Evolutionary conservation across 2,888 invertebrate genomes (phyloP).

Genomic region (Hedychridium roseum): DNA sequence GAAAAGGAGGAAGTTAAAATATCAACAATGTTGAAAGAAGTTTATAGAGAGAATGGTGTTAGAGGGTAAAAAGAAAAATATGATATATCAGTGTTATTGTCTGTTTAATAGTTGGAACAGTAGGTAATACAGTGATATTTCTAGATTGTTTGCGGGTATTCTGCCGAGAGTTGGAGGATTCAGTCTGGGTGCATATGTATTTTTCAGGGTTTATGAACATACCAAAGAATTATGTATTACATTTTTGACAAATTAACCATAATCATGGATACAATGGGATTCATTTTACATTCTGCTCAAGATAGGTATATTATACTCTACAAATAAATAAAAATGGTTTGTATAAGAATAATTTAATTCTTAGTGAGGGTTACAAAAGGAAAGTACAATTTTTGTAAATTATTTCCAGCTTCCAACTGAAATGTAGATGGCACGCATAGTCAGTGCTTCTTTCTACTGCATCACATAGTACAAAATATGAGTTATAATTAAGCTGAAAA

Average conservation of each 20-base stretch:
- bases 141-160: slow-evolving; percentile 87
- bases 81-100: not conserved
- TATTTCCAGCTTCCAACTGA: no score
- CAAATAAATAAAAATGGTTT: no score
- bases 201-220: slow-evolving; percentile 92
- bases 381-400: no score
- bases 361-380: no score
- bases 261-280: no score
- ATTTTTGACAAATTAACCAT: not conserved
- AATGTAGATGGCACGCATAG: no score
- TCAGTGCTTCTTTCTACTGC: no score
- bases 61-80: slow-evolving; percentile 67
- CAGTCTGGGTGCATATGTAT: slow-evolving; percentile 92
- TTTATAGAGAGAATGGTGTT: slow-evolving; percentile 76
- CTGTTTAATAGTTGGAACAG: not conserved
- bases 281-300: no score
- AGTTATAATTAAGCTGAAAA: no score
- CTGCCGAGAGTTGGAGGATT: slow-evolving; percentile 86
- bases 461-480: no score
- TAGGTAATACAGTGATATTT: slow-evolving; percentile 33
- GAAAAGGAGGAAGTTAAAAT: slow-evolving; percentile 64
- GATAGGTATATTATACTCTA: no score
- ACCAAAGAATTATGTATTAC: slow-evolving; percentile 59
- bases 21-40: slow-evolving; percentile 65
- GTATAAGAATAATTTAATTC: no score